Conservation (phyloP, 2,113 vertebrate species). For the Alligator mississippiensis region DNA sequence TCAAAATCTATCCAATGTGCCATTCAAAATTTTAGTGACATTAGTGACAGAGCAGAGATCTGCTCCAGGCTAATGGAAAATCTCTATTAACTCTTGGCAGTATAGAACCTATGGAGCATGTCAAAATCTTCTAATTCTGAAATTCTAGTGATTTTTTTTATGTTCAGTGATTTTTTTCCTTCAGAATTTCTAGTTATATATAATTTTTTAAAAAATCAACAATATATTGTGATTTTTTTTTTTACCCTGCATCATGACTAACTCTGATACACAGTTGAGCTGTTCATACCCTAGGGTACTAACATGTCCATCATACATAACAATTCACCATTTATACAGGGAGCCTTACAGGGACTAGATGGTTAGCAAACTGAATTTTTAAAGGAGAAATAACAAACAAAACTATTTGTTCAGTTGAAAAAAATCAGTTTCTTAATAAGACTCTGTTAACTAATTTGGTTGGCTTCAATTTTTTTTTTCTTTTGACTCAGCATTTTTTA, state of each 20-base stretch:
- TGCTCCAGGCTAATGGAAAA: neutral
- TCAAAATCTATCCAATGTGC: neutral
- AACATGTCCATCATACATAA: too few relatives aligned
- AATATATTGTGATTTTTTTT: neutral
- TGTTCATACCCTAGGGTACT: too few relatives aligned
- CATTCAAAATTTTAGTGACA: neutral
- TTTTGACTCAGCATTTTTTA: neutral
- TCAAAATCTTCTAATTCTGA: neutral
- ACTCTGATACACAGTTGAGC: too few relatives aligned
- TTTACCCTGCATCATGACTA: too few relatives aligned
- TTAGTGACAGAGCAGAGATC: neutral
- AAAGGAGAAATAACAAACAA: neutral
- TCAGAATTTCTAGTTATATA: neutral
- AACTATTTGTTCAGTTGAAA: neutral
- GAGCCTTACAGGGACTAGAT: neutral
- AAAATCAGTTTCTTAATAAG: neutral
- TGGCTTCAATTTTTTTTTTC: neutral
- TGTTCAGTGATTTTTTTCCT: too few relatives aligned
- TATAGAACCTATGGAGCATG: neutral
- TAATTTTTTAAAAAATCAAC: neutral
- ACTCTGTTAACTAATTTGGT: neutral
- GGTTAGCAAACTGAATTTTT: too few relatives aligned
- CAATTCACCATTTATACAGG: too few relatives aligned
- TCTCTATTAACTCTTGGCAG: neutral
- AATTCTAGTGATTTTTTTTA: too few relatives aligned